A percentile compares a stretch with the other conserved stretches of the same genome.
phyloP scores from a whole-genome alignment of 2,888 invertebrate species.

The Nomada hirtipes region DNA sequence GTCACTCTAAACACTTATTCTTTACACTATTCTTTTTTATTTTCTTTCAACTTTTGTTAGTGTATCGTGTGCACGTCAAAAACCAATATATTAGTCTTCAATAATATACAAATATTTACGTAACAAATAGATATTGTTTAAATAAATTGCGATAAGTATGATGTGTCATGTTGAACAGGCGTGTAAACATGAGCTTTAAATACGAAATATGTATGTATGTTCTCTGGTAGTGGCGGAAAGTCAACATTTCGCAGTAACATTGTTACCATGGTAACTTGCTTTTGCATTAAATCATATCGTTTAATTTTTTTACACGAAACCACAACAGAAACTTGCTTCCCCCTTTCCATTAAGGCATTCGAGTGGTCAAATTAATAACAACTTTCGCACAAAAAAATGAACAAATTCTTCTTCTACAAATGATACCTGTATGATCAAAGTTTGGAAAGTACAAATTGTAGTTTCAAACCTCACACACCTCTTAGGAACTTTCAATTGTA shows the following conservation, averaged over 20 bases:
- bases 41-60: constrained; percentile 43
- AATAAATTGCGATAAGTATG: constrained; percentile 51
- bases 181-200: constrained; percentile 44
- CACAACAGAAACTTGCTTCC: constrained; percentile 15
- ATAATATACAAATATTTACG: constrained; percentile 50
- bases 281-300: constrained; percentile 33
- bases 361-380: constrained; percentile 24
- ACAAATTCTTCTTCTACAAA: constrained; percentile 32
- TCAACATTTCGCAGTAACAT: constrained; percentile 70
- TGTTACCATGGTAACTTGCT: constrained; percentile 71
- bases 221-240: constrained; percentile 48
- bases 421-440: constrained; percentile 47
- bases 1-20: constrained; percentile 64
- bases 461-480: constrained; percentile 42
- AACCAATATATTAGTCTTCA: constrained; percentile 53
- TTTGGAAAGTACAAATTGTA: constrained; percentile 31
- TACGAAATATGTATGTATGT: constrained; percentile 40
- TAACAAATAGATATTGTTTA: constrained; percentile 57
- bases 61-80: constrained; percentile 56
- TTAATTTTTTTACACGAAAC: constrained; percentile 11
- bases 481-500: constrained; percentile 71
- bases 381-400: constrained; percentile 19
- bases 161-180: constrained; percentile 46
- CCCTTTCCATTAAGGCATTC: constrained; percentile 11
- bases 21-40: constrained; percentile 51